Base-by-base conservation (phyloP, 2,113 vertebrate species). In the Myotis yumanensis region DNA sequence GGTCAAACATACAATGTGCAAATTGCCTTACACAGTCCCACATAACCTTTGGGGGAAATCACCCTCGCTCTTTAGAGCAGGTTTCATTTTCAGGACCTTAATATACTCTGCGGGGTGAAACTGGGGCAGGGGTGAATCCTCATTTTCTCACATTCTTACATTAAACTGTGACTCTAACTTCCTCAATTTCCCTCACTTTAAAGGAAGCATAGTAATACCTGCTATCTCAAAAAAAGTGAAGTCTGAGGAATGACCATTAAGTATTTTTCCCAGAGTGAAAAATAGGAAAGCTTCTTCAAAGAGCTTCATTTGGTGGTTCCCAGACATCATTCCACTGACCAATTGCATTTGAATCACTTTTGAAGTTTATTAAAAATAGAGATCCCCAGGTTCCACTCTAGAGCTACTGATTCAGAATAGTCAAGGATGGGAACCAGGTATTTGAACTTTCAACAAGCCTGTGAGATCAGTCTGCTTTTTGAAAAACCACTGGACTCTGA, bases 401-500 rank as follows among this genome's bases (percentile, higher is more conserved):
- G 28, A 85, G 14, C 16, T 73, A 77, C 52, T 68, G n/a, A 84
- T 62, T 83, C 48, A 69, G 22, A 89, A 68, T 51, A 7, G 43
- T 15, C 32, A 80, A 79, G 18, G 12, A 32, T 51, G 8, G 37
- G 30, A 86, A 22, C 22, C 59, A 93, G 40, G 40, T 40, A 57
- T 91, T 40, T 86, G 52, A 90, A 76, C 75, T 72, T 54, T 87
- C 82, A 85, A 37, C 40, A 72, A 93, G 20, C 15, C 16, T 2
- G 10, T 30, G 37, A 94, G 51, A 48, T 90, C 57, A 40, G 2
- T 75, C 32, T 84, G 48, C 16, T 86, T 82, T 4, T 80, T 82
- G 84, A 80, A 94, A 64, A 97, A 85, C 46, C 25, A 91, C 4
- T 75, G 86, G 40, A 75, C 32, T 96, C 43, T 92, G 12, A 93